Percentiles rank a stretch among this genome's conserved stretches.
phyloP scores from a whole-genome alignment of 2,797 vertebrate genomes.

The Poeciliopsis turneri region DNA sequence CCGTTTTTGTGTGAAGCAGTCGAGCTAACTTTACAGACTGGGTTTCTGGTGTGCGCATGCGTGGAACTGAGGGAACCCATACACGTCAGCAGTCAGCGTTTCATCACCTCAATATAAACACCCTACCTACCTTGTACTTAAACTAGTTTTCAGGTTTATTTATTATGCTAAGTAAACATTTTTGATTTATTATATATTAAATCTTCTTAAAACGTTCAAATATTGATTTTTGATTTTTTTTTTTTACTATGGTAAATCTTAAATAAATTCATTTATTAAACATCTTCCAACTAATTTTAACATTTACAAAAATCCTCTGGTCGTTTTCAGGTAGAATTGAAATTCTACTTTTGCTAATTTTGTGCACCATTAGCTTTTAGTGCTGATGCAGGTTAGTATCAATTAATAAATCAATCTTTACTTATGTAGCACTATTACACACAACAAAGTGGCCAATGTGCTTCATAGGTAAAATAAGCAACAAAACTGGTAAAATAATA shows the following conservation, averaged over 20 bases:
- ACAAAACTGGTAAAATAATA: neutral
- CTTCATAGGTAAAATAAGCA: neutral
- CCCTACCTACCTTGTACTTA: neutral
- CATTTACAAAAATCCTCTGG: neutral
- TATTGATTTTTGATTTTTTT: no score
- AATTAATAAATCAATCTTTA: neutral
- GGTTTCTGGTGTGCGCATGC: slow-evolving; percentile 70
- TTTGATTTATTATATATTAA: neutral
- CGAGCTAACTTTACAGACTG: neutral
- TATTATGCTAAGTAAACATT: neutral
- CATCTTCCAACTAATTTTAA: neutral
- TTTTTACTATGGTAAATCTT: neutral
- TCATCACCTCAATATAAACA: slow-evolving; percentile 6
- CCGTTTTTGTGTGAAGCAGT: neutral
- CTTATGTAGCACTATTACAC: neutral
- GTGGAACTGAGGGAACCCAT: slow-evolving; percentile 51
- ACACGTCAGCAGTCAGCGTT: slow-evolving; percentile 77
- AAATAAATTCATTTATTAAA: neutral
- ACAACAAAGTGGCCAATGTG: neutral
- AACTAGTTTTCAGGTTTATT: neutral
- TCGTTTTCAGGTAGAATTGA: neutral
- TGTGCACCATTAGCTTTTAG: neutral
- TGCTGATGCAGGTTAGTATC: neutral
- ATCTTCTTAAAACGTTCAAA: neutral
- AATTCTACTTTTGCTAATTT: neutral